Conservation (phyloP, 2,888 invertebrate genomes). For the Dynastes hyllus region DNA sequence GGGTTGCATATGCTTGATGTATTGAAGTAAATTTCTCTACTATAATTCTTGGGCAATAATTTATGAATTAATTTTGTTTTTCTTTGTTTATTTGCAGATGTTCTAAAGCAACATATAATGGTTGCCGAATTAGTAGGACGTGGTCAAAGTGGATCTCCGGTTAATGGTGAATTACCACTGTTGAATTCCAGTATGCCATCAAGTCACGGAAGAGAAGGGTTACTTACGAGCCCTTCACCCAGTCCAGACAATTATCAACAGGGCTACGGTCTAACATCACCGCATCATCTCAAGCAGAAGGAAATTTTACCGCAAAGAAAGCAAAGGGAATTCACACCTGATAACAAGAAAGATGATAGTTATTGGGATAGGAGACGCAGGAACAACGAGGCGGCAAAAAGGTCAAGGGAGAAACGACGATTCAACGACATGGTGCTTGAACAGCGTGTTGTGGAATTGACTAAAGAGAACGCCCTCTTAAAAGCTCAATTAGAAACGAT, state of each 20-base stretch:
- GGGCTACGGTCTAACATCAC: constrained; percentile 72
- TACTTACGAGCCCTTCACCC: constrained; percentile 69
- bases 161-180: constrained; percentile 80
- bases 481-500: constrained; percentile 95
- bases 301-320: constrained; percentile 93
- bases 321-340: constrained; percentile 97
- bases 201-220: constrained; percentile 68
- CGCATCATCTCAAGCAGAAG: constrained; percentile 77
- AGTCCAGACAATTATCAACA: constrained; percentile 65
- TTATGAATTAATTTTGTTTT: constrained; percentile 2
- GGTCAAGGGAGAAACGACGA: constrained; percentile 96
- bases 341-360: constrained; percentile 96
- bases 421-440: constrained; percentile 98
- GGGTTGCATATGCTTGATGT: constrained; percentile 6
- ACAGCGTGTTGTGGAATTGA: constrained; percentile 93
- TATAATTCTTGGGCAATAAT: too few species aligned
- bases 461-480: constrained; percentile 95
- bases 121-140: constrained; percentile 90
- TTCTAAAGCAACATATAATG: constrained; percentile 82
- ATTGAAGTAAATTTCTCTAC: too few species aligned
- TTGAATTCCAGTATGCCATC: constrained; percentile 75
- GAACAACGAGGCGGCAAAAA: constrained; percentile 97
- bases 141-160: constrained; percentile 81
- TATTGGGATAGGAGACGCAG: constrained; percentile 97
- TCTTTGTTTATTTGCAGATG: constrained; percentile 64